Base-by-base conservation (phyloP, 2,113 vertebrate species). In the Pomatostomus ruficeps region DNA sequence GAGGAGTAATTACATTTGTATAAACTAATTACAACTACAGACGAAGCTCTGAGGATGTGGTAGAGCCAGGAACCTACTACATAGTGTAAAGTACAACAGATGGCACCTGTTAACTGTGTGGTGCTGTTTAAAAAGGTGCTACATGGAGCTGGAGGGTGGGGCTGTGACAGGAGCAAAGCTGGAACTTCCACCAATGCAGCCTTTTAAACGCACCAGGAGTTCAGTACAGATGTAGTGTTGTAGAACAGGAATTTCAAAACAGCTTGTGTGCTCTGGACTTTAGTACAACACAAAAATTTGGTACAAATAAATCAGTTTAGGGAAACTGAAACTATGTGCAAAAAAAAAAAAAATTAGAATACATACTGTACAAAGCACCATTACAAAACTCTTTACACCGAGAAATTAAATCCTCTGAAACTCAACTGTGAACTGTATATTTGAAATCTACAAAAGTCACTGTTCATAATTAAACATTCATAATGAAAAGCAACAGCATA, bases 261-360 rank as follows among this genome's bases (percentile, higher is more conserved):
- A 7, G 85, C 26, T 90, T 97, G 96, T 98, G 98, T 98, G 98
- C 96, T 98, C 97, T 97, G 94, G 96, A 97, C 94, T 97, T 92
- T 65, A 97, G 96, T 97, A 97, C 61, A 96, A 96, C 85, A 94
- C 76, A 84, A 93, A 86, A 55, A 91, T 95, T 96, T 96, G 97
- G 89, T 96, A 97, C 97, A 98, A 98, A 98, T 96, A 97, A 97
- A 97, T 96, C 96, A 97, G 95, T 96, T 95, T 72, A 86, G 92
- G 96, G 94, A 96, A 98, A 98, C 97, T 97, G 97, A 97, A 97
- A 95, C 97, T 98, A 97, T 98, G 98, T 98, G 98, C 97, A 98
- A 98, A 98, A 97, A 92, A 97, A 97, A 73, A 91, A 93, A 96
- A 95, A 91, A 89, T 91, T 91, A 97, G 97, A 97, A 96, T 98